These are phyloP conservation scores for Serilophus lunatus DNA, from an alignment of 2,113 vertebrate species.

Conservation along the genomic window DNA sequence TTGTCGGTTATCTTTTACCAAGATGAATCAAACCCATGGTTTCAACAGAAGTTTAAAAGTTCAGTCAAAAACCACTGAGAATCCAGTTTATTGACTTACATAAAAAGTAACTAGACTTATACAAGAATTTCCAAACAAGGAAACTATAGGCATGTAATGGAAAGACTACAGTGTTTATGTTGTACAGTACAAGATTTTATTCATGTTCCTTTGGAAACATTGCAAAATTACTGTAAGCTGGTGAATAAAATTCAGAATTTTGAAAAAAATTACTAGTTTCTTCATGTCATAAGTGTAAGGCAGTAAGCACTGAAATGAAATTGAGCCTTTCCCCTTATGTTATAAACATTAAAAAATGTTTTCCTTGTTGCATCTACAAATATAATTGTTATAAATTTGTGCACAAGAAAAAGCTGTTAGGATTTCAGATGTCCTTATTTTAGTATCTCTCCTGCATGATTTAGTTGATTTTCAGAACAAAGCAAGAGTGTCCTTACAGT, in stretches of 20 bases:
- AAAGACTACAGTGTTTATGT: neutral
- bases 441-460: neutral
- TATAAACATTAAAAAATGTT: neutral
- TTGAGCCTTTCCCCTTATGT: neutral
- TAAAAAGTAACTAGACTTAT: neutral
- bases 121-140: neutral
- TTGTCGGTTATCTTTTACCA: neutral
- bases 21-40: neutral
- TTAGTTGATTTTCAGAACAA: neutral
- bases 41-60: neutral
- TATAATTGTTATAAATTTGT: neutral
- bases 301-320: neutral
- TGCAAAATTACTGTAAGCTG: neutral
- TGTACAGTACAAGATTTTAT: neutral
- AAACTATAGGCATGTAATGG: neutral
- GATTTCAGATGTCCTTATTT: neutral
- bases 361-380: neutral
- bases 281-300: neutral
- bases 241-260: neutral
- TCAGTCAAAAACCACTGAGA: neutral
- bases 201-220: neutral
- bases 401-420: neutral
- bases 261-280: neutral
- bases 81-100: neutral
- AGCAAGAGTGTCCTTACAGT: neutral